Conservation (phyloP, 2,797 vertebrate species). For the Alauda arvensis region DNA sequence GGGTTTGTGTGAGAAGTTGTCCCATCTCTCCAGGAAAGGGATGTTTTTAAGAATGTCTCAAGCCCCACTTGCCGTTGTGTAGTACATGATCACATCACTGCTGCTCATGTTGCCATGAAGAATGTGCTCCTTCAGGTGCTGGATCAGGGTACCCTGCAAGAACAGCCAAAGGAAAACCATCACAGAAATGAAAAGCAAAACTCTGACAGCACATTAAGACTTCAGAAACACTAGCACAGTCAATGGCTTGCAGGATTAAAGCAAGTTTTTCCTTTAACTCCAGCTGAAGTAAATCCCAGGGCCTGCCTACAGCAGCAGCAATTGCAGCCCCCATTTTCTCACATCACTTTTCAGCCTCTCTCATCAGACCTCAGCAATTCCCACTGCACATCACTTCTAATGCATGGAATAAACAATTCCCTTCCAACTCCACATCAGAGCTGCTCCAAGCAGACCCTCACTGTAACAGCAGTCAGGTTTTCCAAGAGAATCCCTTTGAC, state of each 20-base stretch:
- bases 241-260: background rate
- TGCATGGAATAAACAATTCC: background rate
- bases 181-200: background rate
- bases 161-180: background rate
- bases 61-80: slow-evolving; percentile 85
- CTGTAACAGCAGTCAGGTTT: background rate
- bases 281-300: slow-evolving; percentile 8
- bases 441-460: background rate
- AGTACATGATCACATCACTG: slow-evolving; percentile 90
- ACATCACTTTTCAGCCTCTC: background rate
- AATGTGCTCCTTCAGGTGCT: slow-evolving; percentile 93
- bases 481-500: background rate
- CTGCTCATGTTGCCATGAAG: slow-evolving; percentile 89
- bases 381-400: slow-evolving; percentile 2
- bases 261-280: background rate
- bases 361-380: slow-evolving; percentile 29
- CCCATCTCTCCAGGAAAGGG: background rate
- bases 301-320: background rate
- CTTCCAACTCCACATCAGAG: background rate
- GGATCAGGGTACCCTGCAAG: slow-evolving; percentile 89
- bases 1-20: background rate
- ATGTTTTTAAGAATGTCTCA: background rate
- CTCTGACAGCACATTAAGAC: background rate
- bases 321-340: slow-evolving; percentile 12
- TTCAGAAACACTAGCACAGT: background rate